phyloP scores from a whole-genome alignment of 2,888 invertebrate genomes.

The Polietes domitor region DNA sequence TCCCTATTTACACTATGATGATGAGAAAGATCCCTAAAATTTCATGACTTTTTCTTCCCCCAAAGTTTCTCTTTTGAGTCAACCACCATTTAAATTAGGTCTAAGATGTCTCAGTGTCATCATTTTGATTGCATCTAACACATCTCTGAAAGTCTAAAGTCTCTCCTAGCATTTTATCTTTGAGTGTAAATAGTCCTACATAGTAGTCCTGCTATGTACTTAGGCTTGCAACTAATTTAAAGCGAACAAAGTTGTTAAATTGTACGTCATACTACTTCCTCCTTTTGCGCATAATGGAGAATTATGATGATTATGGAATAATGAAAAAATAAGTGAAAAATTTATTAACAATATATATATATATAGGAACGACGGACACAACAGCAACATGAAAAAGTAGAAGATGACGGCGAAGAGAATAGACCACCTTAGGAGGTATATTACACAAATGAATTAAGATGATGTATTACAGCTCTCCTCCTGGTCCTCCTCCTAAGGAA shows the following conservation, averaged over 20 bases:
- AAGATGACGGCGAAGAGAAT: background rate
- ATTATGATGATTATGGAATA: constrained; percentile 20
- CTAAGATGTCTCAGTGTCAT: too few relatives aligned
- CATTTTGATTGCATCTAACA: too few relatives aligned
- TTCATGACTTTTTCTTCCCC: too few relatives aligned
- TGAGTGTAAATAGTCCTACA: background rate
- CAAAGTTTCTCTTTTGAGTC: too few relatives aligned
- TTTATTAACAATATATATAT: background rate
- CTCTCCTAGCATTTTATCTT: background rate
- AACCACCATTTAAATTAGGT: too few relatives aligned
- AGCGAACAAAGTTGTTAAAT: background rate
- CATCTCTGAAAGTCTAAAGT: too few relatives aligned
- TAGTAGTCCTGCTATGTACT: background rate
- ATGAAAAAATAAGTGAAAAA: constrained; percentile 27
- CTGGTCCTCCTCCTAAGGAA: background rate
- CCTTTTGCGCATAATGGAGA: constrained; percentile 3
- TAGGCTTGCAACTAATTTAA: background rate
- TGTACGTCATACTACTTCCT: background rate
- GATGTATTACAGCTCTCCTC: background rate
- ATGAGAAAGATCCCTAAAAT: too few relatives aligned
- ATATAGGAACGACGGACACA: too few relatives aligned
- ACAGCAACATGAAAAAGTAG: background rate
- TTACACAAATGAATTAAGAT: constrained; percentile 1
- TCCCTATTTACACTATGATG: too few relatives aligned
- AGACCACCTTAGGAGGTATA: background rate